These are phyloP conservation scores for Mus pahari DNA, from an alignment of 2,113 vertebrate genomes.

Conservation along the genomic window DNA sequence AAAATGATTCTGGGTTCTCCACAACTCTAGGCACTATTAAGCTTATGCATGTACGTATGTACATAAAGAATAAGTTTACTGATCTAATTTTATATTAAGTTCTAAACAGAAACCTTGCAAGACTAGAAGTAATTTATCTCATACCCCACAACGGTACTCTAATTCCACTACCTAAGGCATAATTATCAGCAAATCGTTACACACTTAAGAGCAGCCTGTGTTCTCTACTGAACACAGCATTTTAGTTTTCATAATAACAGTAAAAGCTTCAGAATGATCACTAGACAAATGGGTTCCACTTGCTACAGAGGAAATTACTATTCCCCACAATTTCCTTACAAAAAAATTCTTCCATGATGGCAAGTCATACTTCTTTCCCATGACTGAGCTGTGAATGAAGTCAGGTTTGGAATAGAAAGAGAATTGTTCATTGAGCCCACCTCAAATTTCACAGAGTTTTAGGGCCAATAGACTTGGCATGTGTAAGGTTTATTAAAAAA, in stretches of 20 bases:
- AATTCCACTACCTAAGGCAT: conserved; percentile 18
- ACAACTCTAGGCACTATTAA: conserved; percentile 4
- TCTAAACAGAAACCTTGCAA: conserved; percentile 42
- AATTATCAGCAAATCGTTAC: conserved; percentile 51
- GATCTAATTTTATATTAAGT: conserved; percentile 27
- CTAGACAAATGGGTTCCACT: conserved; percentile 37
- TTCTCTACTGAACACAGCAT: conserved; percentile 30
- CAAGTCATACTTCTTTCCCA: conserved; percentile 16
- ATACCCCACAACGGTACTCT: neutral
- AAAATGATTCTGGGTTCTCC: neutral
- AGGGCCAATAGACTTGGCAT: neutral
- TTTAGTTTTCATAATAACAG: conserved; percentile 53
- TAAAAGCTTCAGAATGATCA: conserved; percentile 47
- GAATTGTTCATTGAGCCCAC: neutral
- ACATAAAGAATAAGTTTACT: conserved; percentile 11
- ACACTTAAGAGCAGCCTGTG: neutral
- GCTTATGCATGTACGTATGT: conserved; percentile 1
- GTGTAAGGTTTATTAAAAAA: neutral
- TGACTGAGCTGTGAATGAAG: conserved; percentile 41
- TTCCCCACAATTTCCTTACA: neutral
- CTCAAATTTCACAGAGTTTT: neutral
- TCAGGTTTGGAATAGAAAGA: neutral
- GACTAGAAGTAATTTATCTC: conserved; percentile 20
- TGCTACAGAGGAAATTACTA: conserved; percentile 38
- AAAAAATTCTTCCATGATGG: neutral